Base-by-base conservation (phyloP, 2,888 invertebrate species). In the Drosophila maculinotata region DNA sequence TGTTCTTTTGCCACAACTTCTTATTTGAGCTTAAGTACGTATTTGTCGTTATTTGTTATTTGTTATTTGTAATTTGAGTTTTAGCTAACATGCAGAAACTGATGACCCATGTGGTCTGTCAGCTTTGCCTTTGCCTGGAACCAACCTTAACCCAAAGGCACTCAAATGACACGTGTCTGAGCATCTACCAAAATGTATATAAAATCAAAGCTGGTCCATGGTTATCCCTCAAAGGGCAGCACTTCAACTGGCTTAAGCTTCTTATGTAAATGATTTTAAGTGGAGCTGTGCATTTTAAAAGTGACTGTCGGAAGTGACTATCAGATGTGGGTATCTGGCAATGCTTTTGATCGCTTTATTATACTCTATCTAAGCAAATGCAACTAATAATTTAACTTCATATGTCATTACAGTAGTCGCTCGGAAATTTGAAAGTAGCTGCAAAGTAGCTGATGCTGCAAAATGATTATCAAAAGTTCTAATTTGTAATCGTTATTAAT, bases 91-190 rank as follows among this genome's bases (percentile, higher is more conserved):
- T 64, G 36, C 58, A 44, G 41, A 67, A 79, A 78, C 79, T 85
- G 85, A 79, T 79, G 79, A 84, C 82, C 85, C 76, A 85, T 79
- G 72, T 79, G 76, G 69, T 65, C 82, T 81, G 82, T 78, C 79
- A 56, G 74, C 69, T 72, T 68, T 44, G 1, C 1, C 49, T n/a
- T 20, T 23, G 10, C 36, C 36, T 23, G 23, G 26, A 35, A 15
- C 26, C 5, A 10, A 10, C 33, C 45, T 33, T 14, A 33, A 28
- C 30, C n/a, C n/a, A 25, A 53, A 25, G 67, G 47, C 56, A 52
- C 44, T 41, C 38, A 31, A 52, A 53, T 52, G 56, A 68, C 74
- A 48, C 62, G 74, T 73, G 71, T 35, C 62, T 17, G 26, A n/a
- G 52, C 39, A 57, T 51, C 20, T 12, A 15, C 14, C 35, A 44